Evolutionary conservation across 37 sponge, comb jelly and placozoan genomes (phyloP), one percentile per base, ranked within the genome.

Genomic region (Bolinopsis microptera): DNA sequence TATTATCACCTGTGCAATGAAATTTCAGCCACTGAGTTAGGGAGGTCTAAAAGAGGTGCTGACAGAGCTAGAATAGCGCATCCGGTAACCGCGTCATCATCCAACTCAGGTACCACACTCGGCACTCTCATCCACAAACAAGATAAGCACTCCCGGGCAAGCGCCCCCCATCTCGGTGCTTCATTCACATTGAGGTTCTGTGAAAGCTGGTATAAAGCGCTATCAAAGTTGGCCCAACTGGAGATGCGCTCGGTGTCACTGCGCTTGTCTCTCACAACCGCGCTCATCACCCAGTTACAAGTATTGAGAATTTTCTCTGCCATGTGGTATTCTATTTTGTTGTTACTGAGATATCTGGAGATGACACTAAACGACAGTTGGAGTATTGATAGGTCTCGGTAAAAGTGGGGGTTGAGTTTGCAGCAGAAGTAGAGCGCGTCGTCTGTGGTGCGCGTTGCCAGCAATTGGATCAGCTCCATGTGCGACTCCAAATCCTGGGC

Each of bases 41-140:
- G 48, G 25, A 26, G 28, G 26, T 22, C 61, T 18, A 41, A 40
- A 13, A 41, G 61, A 23, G 90, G 90, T n/a, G 90, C 90, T 86
- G 90, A 86, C 26, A 86, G 90, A 5, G 90, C 90, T 8, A 86
- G 90, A 34, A 86, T 86, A 41, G 32, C 90, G 39, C 90, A 86
- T 27, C 36, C 90, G 25, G 39, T 38, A 8, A 13, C 3, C 37
- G 32, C 37, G 1, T 80, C 82, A 28, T 80, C 82, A 34, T 34
- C 82, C 41, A 22, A 16, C 26, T 26, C 90, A 28, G 22, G 38
- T 13, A 33, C 90, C 26, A n/a, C 90, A 1, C 36, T 25, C 13
- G 80, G 80, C 36, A 77, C 36, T 28, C 61, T 39, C 61, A 41
- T 3, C 90, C 90, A 86, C 90, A 86, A 39, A 9, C 90, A 21